These are phyloP conservation scores for Notoglanidium macrostoma DNA, from an alignment of 2,797 vertebrate genomes.

Conservation along the genomic window DNA sequence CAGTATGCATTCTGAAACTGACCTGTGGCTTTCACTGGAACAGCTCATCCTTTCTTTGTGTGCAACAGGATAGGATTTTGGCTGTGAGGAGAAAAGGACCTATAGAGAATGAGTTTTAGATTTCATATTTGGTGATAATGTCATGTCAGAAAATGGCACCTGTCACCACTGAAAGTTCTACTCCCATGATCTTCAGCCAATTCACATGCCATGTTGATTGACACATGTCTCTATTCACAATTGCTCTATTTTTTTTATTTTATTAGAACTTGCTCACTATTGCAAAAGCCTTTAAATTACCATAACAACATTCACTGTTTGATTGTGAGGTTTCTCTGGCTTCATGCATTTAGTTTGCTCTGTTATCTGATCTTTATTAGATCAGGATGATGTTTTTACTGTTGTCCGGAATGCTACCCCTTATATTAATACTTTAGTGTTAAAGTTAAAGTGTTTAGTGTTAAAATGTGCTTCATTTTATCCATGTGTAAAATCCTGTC, in stretches of 20 bases:
- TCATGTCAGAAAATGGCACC: not conserved
- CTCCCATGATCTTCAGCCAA: not conserved
- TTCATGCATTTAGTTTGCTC: constrained; percentile 61
- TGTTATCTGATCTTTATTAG: constrained; percentile 7
- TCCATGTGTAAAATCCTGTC: too few relatives aligned
- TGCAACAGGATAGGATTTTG: not conserved
- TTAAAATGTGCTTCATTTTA: too few relatives aligned
- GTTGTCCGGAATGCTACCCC: constrained; percentile 65
- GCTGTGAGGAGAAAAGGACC: not conserved
- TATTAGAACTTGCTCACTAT: not conserved
- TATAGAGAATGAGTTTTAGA: not conserved
- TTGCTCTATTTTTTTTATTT: not conserved
- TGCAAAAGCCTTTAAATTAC: not conserved
- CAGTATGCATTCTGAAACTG: not conserved
- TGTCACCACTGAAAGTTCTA: not conserved
- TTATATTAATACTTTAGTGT: constrained; percentile 54
- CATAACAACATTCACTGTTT: not conserved
- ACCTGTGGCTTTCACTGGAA: not conserved
- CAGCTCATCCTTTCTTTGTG: not conserved
- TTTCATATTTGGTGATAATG: not conserved
- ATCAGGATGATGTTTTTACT: constrained; percentile 46
- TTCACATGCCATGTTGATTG: not conserved
- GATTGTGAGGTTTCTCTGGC: constrained; percentile 15
- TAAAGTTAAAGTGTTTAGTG: too few relatives aligned
- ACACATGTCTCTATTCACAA: not conserved